Percentiles rank a stretch among this genome's conserved stretches.
Conservation (phyloP, 2,888 invertebrate genomes). For the Campoplex nolae region DNA sequence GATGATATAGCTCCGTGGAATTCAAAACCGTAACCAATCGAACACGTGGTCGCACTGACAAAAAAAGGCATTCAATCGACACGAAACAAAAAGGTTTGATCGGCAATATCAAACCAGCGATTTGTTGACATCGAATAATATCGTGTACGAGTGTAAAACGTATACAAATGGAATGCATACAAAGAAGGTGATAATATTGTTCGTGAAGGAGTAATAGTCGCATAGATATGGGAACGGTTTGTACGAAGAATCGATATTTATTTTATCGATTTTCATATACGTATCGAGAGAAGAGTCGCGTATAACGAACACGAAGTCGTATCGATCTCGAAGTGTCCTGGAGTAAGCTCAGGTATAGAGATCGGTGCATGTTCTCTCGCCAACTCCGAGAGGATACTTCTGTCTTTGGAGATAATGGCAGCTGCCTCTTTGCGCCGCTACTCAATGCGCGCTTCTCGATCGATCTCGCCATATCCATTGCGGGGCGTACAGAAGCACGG, state of each 20-base stretch:
- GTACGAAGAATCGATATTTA: slow-evolving; percentile 20
- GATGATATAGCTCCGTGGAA: not conserved
- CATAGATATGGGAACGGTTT: slow-evolving; percentile 1
- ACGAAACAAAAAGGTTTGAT: not conserved
- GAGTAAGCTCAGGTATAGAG: slow-evolving; percentile 27
- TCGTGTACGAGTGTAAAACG: not conserved
- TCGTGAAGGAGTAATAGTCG: not conserved
- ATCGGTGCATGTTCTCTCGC: slow-evolving; percentile 29
- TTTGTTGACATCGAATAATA: slow-evolving; percentile 12
- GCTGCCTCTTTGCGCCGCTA: slow-evolving; percentile 31
- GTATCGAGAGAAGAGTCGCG: slow-evolving; percentile 7
- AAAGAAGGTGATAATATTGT: slow-evolving; percentile 26
- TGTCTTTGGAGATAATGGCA: slow-evolving; percentile 71
- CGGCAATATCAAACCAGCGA: not conserved
- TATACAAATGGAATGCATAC: slow-evolving; percentile 1
- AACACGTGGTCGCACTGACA: not conserved
- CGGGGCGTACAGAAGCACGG: slow-evolving; percentile 43
- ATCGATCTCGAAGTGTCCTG: slow-evolving; percentile 18
- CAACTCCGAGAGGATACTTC: slow-evolving; percentile 53
- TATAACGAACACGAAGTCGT: slow-evolving; percentile 49
- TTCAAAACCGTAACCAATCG: not conserved
- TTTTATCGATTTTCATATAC: slow-evolving; percentile 43
- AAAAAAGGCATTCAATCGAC: not conserved
- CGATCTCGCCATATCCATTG: slow-evolving; percentile 59
- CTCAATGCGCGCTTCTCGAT: slow-evolving; percentile 41